Evolutionary conservation across 2,797 vertebrate species (phyloP), one percentile per base, ranked within the genome.

Genomic region (Bradypodion pumilum): DNA sequence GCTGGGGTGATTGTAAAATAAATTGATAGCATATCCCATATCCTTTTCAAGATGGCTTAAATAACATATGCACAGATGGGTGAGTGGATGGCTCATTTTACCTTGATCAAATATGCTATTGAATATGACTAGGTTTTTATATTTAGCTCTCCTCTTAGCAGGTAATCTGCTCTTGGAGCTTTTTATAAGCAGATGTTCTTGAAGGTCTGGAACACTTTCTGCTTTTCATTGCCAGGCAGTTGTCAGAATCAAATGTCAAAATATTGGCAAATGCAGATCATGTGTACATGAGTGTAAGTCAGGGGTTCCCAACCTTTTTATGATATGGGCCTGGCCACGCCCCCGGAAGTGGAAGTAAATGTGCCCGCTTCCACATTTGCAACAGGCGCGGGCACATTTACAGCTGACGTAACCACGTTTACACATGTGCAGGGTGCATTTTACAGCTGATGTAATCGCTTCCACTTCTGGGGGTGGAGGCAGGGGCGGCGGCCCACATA

Each of bases 151-250:
- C 86, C 66, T 90, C 83, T 93, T 85, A 84, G 90, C 81, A 87
- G 88, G 85, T 93, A 92, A 93, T 94, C 92, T 94, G 90, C 89
- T 92, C 90, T 89, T 80, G 88, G 86, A 91, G 90, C 91, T 92
- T 93, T 92, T 92, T 93, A 89, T 91, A 88, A 91, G 89, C 87
- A 91, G 89, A 92, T 89, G 90, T 92, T 84, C 86, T 86, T 87
- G 63, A 81, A 88, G 84, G 90, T 91, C 86, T 93, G 90, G 88
- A 92, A 86, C 75, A 85, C 85, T 90, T 89, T 81, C 83, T 91
- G 89, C 73, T 89, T 86, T 86, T 91, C 88, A 91, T 90, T 88
- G 89, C 89, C 91, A 91, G 81, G 86, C 83, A 72, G 42, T 27
- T n/a, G 29, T 92, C 91, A 89, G 90, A 92, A 88, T 89, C 80